Percentiles rank a stretch among this genome's conserved stretches.
phyloP scores from a whole-genome alignment of 1,140 invertebrate species.

The silkworm (Bombyx mori) region ASM3026992v2 NC_085114.1:10100501-10101000 shows the following conservation, averaged over 20 bases:
- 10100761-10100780: conserved; percentile 65
- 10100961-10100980: conserved; percentile 77
- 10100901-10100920: conserved; percentile 73
- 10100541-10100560: conserved; percentile 8
- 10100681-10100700: conserved; percentile 50
- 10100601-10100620: conserved; percentile 19
- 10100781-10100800: conserved; percentile 73
- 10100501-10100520: no score
- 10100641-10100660: neutral
- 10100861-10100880: conserved; percentile 74
- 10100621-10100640: conserved; percentile 18
- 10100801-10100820: conserved; percentile 77
- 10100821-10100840: conserved; percentile 74
- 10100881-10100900: conserved; percentile 76
- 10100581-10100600: conserved; percentile 17
- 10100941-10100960: conserved; percentile 76
- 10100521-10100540: conserved; percentile 15
- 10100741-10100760: conserved; percentile 74
- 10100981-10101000: conserved; percentile 75
- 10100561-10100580: conserved; percentile 33
- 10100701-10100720: conserved; percentile 75
- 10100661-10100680: neutral
- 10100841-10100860: conserved; percentile 70
- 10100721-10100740: conserved; percentile 76
- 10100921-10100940: conserved; percentile 67